Evolutionary conservation across 2,797 vertebrate genomes (phyloP), one percentile per base, ranked within the genome.

Genomic region (Triplophysa bombifrons): DNA sequence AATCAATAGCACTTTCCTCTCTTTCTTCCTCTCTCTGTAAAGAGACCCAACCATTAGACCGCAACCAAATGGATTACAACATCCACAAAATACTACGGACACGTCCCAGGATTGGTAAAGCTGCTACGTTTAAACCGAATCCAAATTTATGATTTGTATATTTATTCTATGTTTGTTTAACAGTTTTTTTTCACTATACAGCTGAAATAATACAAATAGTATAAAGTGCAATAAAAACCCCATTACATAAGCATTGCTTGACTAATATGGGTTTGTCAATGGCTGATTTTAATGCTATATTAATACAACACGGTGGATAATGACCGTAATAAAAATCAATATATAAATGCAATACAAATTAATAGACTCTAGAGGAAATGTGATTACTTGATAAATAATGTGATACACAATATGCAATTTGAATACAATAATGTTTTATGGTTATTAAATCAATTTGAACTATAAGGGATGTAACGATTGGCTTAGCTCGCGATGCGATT

Each of bases 1-100:
- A 86, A 86, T 86, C 85, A 81, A 86, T 86, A 86, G 80, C 85
- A 84, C 85, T 86, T 74, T 84, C 50, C 71, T 78, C 75, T 80
- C 74, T 80, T 74, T 80, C 74, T 74, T 73, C 80, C 64, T 76
- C 19, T 67, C 68, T 51, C 70, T 71, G 82, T 41, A 82, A 82
- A 82, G 74, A 78, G 84, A 81, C 82, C 66, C 71, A 60, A 83
- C 71, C 80, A 84, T 86, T 84, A 86, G 68, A 75, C 85, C 74
- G 63, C 68, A 50, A 48, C 64, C 20, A 56, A 85, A 75, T 60
- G 60, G 66, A 72, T 74, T 67, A 66, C 19, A 82, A 53, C 53
- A 68, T 46, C 55, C 66, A 51, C 80, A 65, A 25, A 75, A 72
- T 65, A 65, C 51, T 61, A 69, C 73, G 76, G 51, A 58, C 79